Percentiles rank a stretch among this genome's conserved stretches.
Conservation (phyloP, 2,113 vertebrate species). For the Clarias macrocephalus region DNA sequence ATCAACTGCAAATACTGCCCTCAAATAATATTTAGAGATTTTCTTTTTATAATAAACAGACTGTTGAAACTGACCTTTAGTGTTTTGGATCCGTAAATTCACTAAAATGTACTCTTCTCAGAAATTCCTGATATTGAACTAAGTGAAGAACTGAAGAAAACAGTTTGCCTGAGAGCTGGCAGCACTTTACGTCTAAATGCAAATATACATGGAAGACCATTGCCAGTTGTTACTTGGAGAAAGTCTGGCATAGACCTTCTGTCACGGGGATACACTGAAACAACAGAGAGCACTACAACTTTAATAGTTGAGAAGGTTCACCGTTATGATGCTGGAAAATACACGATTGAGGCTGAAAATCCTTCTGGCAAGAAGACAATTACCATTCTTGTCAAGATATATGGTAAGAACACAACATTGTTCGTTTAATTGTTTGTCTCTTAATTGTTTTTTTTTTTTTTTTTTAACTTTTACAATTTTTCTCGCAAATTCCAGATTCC, state of each 20-base stretch:
- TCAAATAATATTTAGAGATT: not conserved
- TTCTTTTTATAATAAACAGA: not conserved
- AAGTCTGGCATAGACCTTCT: conserved; percentile 89
- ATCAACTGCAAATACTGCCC: not conserved
- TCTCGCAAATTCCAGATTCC: conserved; percentile 77
- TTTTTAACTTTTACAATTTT: not conserved
- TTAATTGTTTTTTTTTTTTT: too few species aligned
- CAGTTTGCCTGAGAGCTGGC: conserved; percentile 88
- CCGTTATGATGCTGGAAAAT: conserved; percentile 96
- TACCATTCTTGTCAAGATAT: conserved; percentile 91
- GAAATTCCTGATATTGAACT: conserved; percentile 96
- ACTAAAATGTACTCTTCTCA: conserved; percentile 55
- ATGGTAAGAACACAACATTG: conserved; percentile 76
- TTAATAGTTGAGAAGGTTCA: conserved; percentile 92
- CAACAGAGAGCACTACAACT: conserved; percentile 85
- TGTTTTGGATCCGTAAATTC: not conserved
- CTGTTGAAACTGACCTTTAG: not conserved
- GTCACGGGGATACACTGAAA: conserved; percentile 89
- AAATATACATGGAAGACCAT: conserved; percentile 84
- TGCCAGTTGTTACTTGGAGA: conserved; percentile 87
- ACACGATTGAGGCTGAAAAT: conserved; percentile 93
- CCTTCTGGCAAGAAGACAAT: conserved; percentile 94
- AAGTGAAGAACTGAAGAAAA: conserved; percentile 93
- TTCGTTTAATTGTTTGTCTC: not conserved
- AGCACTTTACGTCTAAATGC: conserved; percentile 88